Base-by-base conservation (phyloP, 2,113 vertebrate genomes). In the Rhinopomastus cyanomelas region DNA sequence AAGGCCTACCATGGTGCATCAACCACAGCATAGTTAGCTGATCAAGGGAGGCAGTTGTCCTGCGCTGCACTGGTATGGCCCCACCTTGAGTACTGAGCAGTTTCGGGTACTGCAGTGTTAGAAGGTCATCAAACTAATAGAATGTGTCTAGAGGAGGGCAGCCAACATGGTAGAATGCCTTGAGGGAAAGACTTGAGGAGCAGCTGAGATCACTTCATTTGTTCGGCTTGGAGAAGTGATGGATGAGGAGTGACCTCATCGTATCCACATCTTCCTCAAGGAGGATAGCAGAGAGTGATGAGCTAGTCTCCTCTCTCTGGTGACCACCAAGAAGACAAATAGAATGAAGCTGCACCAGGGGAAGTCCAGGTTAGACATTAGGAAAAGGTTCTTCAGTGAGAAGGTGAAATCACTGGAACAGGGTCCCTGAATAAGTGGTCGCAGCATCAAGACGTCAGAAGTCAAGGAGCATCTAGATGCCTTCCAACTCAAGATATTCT, bases 251-350 rank as follows among this genome's bases (percentile, higher is more conserved):
- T 52, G 44, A 44, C 26, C 17, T 80, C 44, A 27, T 36, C 1
- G 1, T n/a, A 66, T 66, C 76, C 65, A 51, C 44, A 51, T 3
- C 36, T 81, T 73, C 37, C 15, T 74, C 46, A 39, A 14, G 29
- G 13, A 3, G 8, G 20, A 17, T 34, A 42, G 51, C 1, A 1
- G 32, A 69, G 32, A 3, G 6, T 9, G 11, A 66, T 60, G 34
- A 68, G 61, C 55, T 87, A 34, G 55, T 60, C 55, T 81, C 32
- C 36, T 44, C 36, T 82, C n/a, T 37, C 20, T 49, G 27, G 8
- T 34, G 30, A 73, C 30, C 49, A 65, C 37, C 0, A 0, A 27
- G 2, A 55, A 69, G 20, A 76, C 37, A 0, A 59, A 34, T 1
- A 3, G 49, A 72, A 51, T 13, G 39, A 90, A 51, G 32, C 27